Evolutionary conservation across 2,797 vertebrate species (phyloP), one percentile per base, ranked within the genome.

Genomic region (Chaenodraco wilsoni): DNA sequence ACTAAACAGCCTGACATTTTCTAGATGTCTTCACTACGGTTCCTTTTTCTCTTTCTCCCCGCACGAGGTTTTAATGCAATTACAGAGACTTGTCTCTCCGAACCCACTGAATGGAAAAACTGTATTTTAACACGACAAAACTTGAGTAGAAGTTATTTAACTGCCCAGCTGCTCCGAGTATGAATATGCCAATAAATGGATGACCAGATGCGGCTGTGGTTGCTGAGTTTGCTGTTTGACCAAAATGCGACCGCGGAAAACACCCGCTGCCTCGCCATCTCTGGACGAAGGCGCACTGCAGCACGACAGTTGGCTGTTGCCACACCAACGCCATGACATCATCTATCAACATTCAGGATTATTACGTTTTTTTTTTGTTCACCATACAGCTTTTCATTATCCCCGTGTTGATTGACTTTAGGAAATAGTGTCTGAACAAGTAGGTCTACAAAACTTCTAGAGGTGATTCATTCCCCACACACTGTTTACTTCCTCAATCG

Each of bases 121-220:
- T 14, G 51, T 58, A 31, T 59, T 79, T 79, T 62, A 82, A 83
- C 68, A 72, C 69, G 73, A 62, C 67, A 80, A 59, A 81, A 84
- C 67, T 88, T 60, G 43, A 84, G 66, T 55, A 54, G 72, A 81
- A 76, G 78, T 82, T 69, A 56, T 79, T 88, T 75, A 74, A 72
- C 52, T 66, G 72, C 81, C 76, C 78, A 88, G 82, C 86, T 87
- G 79, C 83, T 84, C 45, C 0, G 27, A 5, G 27, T 65, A 76
- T 84, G 77, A 87, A 82, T 73, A 75, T 74, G 57, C 84, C 84
- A 88, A 65, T 90, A 88, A 84, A 82, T 83, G 72, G 70, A 88
- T 88, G 85, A 89, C 83, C 92, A 93, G 89, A 93, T 92, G 88
- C 87, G 82, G 73, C 76, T 89, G 90, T 76, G 91, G 91, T 91